These are phyloP conservation scores for Netelia melanura DNA, from an alignment of 2,888 invertebrate species.

Conservation along the genomic window DNA sequence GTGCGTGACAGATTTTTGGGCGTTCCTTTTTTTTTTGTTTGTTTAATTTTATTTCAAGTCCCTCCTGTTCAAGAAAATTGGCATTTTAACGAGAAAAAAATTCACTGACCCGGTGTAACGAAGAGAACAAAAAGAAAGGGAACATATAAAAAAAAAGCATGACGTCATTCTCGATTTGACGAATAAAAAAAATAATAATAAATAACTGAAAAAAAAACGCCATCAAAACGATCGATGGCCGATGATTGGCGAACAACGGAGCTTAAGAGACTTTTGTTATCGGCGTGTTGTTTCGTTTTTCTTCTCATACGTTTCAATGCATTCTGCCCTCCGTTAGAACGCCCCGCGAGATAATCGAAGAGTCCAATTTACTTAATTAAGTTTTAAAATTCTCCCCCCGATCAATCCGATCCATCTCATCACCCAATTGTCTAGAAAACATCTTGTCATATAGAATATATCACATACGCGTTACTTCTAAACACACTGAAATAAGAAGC, in stretches of 20 bases:
- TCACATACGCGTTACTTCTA: constrained; percentile 85
- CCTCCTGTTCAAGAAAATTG: background rate
- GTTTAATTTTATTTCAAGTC: background rate
- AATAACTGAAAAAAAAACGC: background rate
- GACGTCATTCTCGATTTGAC: background rate
- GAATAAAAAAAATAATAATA: constrained; percentile 4
- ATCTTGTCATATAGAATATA: constrained; percentile 84
- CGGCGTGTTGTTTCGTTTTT: constrained; percentile 35
- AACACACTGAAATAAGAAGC: constrained; percentile 85
- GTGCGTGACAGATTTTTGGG: constrained; percentile 62
- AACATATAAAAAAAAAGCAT: background rate
- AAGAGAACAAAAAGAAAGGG: constrained; percentile 3
- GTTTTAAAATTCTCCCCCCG: constrained; percentile 29
- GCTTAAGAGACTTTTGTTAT: constrained; percentile 43
- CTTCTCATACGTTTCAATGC: background rate
- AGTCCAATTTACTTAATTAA: constrained; percentile 52
- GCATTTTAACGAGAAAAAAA: background rate
- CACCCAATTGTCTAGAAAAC: constrained; percentile 79
- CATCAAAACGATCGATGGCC: constrained; percentile 16
- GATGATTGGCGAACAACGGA: constrained; percentile 58
- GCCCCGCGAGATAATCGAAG: constrained; percentile 47
- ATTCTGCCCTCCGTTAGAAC: constrained; percentile 6
- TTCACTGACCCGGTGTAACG: background rate
- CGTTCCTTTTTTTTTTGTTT: constrained; percentile 14
- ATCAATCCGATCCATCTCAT: constrained; percentile 55